Percentiles rank a stretch among this genome's conserved stretches.
Conservation (phyloP, 2,113 vertebrate genomes). For the Anoplopoma fimbria region DNA sequence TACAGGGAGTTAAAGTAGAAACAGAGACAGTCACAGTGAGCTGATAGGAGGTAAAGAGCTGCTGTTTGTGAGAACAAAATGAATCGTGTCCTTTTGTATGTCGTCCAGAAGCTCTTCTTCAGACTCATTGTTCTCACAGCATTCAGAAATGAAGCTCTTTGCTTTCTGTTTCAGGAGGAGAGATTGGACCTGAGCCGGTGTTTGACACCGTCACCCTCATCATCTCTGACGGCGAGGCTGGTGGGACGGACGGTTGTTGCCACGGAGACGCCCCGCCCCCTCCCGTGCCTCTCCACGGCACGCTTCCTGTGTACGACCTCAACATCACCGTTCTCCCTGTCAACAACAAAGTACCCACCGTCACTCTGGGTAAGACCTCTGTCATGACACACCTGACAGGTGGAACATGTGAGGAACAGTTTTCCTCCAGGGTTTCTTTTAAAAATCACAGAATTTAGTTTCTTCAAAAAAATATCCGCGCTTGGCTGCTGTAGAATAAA, state of each 20-base stretch:
- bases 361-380: slow-evolving; percentile 61
- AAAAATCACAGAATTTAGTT: neutral
- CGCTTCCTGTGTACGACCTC: slow-evolving; percentile 83
- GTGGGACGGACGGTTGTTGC: slow-evolving; percentile 71
- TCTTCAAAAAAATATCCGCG: neutral
- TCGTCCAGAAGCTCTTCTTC: neutral
- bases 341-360: slow-evolving; percentile 77
- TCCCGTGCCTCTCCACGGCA: slow-evolving; percentile 73
- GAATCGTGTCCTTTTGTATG: neutral
- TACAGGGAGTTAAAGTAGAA: neutral
- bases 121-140: neutral
- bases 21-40: neutral
- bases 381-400: neutral
- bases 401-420: no score
- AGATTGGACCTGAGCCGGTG: slow-evolving; percentile 75
- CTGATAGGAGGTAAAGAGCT: neutral
- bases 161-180: slow-evolving; percentile 68
- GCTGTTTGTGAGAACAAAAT: neutral
- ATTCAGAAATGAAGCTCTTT: neutral
- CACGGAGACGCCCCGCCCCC: slow-evolving; percentile 74
- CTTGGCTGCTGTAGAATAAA: neutral
- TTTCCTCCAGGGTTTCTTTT: neutral
- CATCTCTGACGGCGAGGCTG: slow-evolving; percentile 80
- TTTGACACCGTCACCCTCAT: slow-evolving; percentile 78
- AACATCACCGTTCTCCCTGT: slow-evolving; percentile 81